Base-by-base conservation (phyloP, 92 coral and sea anemone species). In the Meandrina meandrites region DNA sequence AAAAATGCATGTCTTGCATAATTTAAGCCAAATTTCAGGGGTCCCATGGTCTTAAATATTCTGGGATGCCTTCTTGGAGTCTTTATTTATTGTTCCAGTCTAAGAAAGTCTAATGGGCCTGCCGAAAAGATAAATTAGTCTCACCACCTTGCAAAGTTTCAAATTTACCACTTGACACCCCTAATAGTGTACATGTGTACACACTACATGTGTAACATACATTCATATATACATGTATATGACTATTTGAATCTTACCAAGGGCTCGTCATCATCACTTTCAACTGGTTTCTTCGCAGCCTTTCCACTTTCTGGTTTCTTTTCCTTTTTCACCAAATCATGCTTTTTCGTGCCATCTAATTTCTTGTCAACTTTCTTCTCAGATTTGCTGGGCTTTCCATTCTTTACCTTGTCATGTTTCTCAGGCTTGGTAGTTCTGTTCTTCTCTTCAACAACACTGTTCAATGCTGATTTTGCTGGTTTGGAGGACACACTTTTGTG, bases 181-280 rank as follows among this genome's bases (percentile, higher is more conserved):
- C n/a, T 40, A 40, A 2, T 40, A 40, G 45, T 40, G 36, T 69
- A 30, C 35, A 27, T 56, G 62, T 56, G 62, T 56, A 56, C 24
- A 56, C 4, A 0, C 4, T 57, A 17, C 64, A 17, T 2, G 4
- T 57, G 18, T 57, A n/a, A n/a, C n/a, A n/a, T 18, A 57, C 0
- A 57, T 40, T 40, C 6, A 40, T 40, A 53, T 13, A 1, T 53
- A 0, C 64, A 57, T 57, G 1, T 57, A 57, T 22, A 1, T 4
- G 53, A 12, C 4, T 48, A 48, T 12, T 0, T 8, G 48, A 67
- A 19, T 60, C 94, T 58, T 75, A 92, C 94, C 94, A 92, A 84
- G 8, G 94, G 92, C 48, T 86, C 86, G 37, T 93, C 94, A 66
- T 91, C 92, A 80, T 91, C 92, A 89, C 82, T 74, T n/a, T 73